Evolutionary conservation across 1,140 invertebrate species (phyloP).

Genomic region (Chelonus insularis): DNA sequence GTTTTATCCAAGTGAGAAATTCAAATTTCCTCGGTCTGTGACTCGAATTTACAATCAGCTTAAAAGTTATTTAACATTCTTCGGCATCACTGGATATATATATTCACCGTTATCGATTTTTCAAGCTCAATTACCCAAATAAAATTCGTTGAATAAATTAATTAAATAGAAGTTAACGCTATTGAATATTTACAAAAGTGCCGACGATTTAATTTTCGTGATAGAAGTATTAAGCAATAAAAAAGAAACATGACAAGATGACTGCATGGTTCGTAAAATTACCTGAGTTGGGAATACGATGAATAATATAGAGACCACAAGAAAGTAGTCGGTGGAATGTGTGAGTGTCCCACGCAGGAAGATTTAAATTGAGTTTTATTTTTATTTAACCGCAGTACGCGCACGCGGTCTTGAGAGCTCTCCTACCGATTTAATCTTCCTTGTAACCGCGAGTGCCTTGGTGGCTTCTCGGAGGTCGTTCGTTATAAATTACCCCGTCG

Average conservation of each 20-base stretch:
- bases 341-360: background rate
- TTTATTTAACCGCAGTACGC: slow-evolving; percentile 8
- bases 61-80: slow-evolving; percentile 5
- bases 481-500: slow-evolving; percentile 23
- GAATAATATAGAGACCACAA: background rate
- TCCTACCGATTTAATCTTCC: slow-evolving; percentile 20
- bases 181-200: background rate
- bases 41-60: slow-evolving; percentile 14
- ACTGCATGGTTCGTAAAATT: slow-evolving; percentile 5
- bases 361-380: slow-evolving; percentile 24
- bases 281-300: slow-evolving; percentile 15
- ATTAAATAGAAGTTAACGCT: no score
- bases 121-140: slow-evolving; percentile 12
- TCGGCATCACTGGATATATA: background rate
- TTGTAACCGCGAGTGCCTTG: slow-evolving; percentile 21
- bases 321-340: background rate
- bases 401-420: slow-evolving; percentile 5
- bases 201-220: background rate
- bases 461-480: slow-evolving; percentile 24
- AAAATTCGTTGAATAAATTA: no score
- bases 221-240: slow-evolving; percentile 2
- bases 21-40: slow-evolving; percentile 3
- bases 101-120: no score
- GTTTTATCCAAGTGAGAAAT: background rate
- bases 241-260: background rate